These are phyloP conservation scores for Leucophenga montana DNA, from an alignment of 2,888 invertebrate genomes.

Conservation along the genomic window DNA sequence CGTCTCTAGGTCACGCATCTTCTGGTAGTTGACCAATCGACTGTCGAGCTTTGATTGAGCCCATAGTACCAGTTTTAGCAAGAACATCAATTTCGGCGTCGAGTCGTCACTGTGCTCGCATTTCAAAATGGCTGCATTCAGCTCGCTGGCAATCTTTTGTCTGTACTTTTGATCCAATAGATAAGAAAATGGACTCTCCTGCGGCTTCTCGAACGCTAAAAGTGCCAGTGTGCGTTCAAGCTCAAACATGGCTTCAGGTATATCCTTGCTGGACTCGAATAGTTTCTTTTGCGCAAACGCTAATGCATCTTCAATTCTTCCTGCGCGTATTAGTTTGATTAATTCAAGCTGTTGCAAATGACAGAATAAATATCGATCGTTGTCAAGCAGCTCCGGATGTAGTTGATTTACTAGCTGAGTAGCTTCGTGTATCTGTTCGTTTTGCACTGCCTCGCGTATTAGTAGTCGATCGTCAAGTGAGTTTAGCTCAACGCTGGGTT, in stretches of 20 bases:
- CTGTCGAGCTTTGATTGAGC: conserved; percentile 95
- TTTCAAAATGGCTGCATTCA: conserved; percentile 97
- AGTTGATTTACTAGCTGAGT: conserved; percentile 94
- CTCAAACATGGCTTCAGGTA: conserved; percentile 81
- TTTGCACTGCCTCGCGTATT: conserved; percentile 94
- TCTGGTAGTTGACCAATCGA: conserved; percentile 94
- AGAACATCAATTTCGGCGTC: conserved; percentile 91
- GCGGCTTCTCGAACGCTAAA: conserved; percentile 96
- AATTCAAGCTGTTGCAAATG: conserved; percentile 81
- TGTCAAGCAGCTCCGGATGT: conserved; percentile 95
- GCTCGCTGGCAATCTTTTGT: conserved; percentile 97
- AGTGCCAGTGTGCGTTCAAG: conserved; percentile 94
- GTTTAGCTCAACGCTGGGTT: conserved; percentile 84
- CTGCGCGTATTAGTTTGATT: conserved; percentile 76
- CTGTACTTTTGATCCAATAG: conserved; percentile 93
- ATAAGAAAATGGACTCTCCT: conserved; percentile 95
- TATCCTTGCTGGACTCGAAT: conserved; percentile 88
- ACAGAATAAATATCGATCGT: conserved; percentile 95
- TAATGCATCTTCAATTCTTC: conserved; percentile 87
- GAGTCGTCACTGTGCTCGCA: conserved; percentile 93
- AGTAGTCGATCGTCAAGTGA: conserved; percentile 92
- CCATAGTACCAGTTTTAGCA: conserved; percentile 95
- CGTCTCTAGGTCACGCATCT: conserved; percentile 92
- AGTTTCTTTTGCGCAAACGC: conserved; percentile 90
- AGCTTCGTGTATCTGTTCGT: conserved; percentile 92